phyloP scores from a whole-genome alignment of 2,888 invertebrate genomes.

The Tetropium fuscum region DNA sequence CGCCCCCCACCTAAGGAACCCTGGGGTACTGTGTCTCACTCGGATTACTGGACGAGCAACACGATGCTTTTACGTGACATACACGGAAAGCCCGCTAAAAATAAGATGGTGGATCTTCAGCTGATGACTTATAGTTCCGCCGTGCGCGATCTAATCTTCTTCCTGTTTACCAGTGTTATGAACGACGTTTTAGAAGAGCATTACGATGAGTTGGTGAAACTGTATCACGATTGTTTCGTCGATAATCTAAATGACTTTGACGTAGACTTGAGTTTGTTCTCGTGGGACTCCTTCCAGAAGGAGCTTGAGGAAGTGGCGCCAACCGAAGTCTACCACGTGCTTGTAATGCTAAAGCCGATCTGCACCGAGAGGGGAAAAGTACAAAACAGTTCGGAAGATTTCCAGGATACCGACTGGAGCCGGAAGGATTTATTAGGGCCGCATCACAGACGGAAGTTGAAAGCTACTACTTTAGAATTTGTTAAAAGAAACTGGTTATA shows the following conservation, averaged over 20 bases:
- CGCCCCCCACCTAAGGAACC: constrained; percentile 61
- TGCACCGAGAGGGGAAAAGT: constrained; percentile 66
- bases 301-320: constrained; percentile 66
- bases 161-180: constrained; percentile 69
- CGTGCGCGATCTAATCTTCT: constrained; percentile 69
- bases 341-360: constrained; percentile 68
- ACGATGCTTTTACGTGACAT: constrained; percentile 69
- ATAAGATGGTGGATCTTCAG: constrained; percentile 74
- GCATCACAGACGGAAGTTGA: constrained; percentile 60
- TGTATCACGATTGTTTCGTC: constrained; percentile 69
- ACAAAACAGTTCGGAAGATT: constrained; percentile 64
- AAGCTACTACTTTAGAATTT: constrained; percentile 58
- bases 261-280: constrained; percentile 59
- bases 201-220: constrained; percentile 67
- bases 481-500: constrained; percentile 60
- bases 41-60: constrained; percentile 74
- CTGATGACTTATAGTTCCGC: constrained; percentile 68
- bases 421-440: constrained; percentile 60
- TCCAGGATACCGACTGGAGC: constrained; percentile 62
- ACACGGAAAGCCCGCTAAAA: constrained; percentile 62
- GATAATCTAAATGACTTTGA: constrained; percentile 62
- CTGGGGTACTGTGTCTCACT: constrained; percentile 70
- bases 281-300: constrained; percentile 63
- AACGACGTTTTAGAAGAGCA: constrained; percentile 64
- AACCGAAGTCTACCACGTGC: constrained; percentile 65